These are phyloP conservation scores for Eretmocerus hayati DNA, from an alignment of 2,888 invertebrate species.

Conservation along the genomic window DNA sequence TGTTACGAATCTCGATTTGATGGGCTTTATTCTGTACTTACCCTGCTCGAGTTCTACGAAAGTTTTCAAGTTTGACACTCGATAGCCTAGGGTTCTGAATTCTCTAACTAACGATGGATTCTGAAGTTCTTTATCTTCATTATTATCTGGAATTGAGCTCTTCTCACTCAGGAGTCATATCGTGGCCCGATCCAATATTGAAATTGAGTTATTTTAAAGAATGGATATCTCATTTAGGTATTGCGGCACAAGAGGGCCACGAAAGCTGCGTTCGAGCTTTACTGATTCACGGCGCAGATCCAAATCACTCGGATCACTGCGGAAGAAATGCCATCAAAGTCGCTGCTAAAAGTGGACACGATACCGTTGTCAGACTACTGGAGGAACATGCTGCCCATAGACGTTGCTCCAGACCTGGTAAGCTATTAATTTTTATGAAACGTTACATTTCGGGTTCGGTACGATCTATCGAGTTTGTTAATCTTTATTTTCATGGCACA, in stretches of 20 bases:
- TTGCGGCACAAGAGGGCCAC: constrained; percentile 94
- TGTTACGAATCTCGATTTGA: not conserved
- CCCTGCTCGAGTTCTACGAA: too few relatives aligned
- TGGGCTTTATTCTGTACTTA: too few relatives aligned
- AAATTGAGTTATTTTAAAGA: too few relatives aligned
- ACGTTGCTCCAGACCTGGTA: constrained; percentile 39
- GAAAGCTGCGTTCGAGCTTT: constrained; percentile 82
- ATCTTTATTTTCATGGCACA: too few relatives aligned
- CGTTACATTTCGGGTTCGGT: too few relatives aligned
- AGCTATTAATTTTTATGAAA: constrained; percentile 7
- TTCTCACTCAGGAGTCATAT: too few relatives aligned
- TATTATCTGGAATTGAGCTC: too few relatives aligned
- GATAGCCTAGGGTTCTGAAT: too few relatives aligned
- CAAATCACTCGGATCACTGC: constrained; percentile 77
- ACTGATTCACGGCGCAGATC: constrained; percentile 77
- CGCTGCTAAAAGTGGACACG: constrained; percentile 86
- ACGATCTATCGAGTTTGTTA: not conserved
- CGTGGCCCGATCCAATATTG: too few relatives aligned
- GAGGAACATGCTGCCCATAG: constrained; percentile 55
- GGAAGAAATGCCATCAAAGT: constrained; percentile 82
- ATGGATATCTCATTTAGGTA: constrained; percentile 57
- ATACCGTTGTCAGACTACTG: constrained; percentile 70
- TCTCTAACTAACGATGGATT: too few relatives aligned
- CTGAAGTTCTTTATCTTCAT: too few relatives aligned
- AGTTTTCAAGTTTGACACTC: too few relatives aligned